Percentiles rank a stretch among this genome's conserved stretches.
These are phyloP conservation scores for Chaenocephalus aceratus DNA, from an alignment of 2,113 vertebrate species.

Conservation along the genomic window DNA sequence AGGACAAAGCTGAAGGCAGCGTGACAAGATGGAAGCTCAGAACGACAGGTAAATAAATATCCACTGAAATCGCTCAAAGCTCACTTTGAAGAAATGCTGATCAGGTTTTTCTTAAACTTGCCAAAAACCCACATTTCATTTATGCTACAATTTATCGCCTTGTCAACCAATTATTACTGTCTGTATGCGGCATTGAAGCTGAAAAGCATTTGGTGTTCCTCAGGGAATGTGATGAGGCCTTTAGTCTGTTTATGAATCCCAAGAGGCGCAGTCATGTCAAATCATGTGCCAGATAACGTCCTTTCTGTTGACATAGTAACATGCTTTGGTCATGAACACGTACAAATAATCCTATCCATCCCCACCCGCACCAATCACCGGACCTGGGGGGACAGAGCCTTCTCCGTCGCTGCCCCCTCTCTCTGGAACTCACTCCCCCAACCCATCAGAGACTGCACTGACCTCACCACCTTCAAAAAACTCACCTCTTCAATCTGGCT, in stretches of 20 bases:
- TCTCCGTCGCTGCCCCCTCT: too few species aligned
- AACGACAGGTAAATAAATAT: not conserved
- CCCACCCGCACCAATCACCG: too few species aligned
- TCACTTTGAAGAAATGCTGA: not conserved
- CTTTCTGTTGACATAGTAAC: not conserved
- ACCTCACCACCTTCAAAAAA: too few species aligned
- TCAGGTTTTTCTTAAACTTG: not conserved
- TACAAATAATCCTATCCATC: too few species aligned
- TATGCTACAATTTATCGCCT: constrained; percentile 4
- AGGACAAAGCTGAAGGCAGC: constrained; percentile 2
- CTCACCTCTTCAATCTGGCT: too few species aligned
- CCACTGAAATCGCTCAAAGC: not conserved
- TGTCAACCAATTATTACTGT: not conserved
- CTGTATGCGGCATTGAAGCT: constrained; percentile 18
- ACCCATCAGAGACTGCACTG: too few species aligned
- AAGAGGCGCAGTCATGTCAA: not conserved
- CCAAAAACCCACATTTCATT: not conserved
- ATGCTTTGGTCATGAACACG: not conserved
- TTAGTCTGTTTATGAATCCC: not conserved
- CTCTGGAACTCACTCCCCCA: too few species aligned
- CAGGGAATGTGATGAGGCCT: not conserved
- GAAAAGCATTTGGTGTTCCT: not conserved
- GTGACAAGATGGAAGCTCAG: not conserved
- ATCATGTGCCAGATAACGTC: not conserved
- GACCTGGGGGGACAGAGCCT: too few species aligned